Evolutionary conservation across 2,888 invertebrate genomes (phyloP), one percentile per base, ranked within the genome.

Genomic region (Troides oblongomaculatus): DNA sequence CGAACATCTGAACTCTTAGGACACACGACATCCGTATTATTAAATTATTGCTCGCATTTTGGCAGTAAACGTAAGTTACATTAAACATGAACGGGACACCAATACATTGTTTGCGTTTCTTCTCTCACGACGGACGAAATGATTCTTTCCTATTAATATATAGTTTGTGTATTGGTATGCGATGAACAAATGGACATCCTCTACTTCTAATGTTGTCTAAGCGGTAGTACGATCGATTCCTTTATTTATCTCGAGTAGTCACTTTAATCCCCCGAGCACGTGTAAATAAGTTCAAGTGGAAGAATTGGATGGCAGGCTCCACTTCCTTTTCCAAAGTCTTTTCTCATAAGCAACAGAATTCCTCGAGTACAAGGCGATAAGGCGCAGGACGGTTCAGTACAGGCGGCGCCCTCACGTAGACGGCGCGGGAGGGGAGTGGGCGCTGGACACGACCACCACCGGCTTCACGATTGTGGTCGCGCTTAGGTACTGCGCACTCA

Each of bases 401-500:
- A 64, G 73, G 71, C 53, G 71, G 62, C 72, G 66, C 43, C 69
- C 75, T 78, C 79, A 80, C 75, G 78, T 74, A 75, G 75, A 72
- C 61, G 77, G 76, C 62, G 74, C 72, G 71, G 77, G 75, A n/a
- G 78, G 78, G 59, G 81, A 75, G 75, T 77, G 82, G 46, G 86
- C 79, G 72, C 81, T 78, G 39, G 85, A 84, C 71, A 95, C 95
- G 70, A 96, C 95, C 66, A 95, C 95, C 61, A 95, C 94, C 1
- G 95, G 95, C 83, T 95, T 95, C 63, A 95, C 94, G 71, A 95
- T 89, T 71, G 94, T 90, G 62, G 94, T 90, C 46, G 94, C 90
- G 81, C 94, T 93, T 71, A 94, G 88, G 86, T 95, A 95, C 88
- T 95, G 95, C 74, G 95, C 94, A 85, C 94, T 94, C 73, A 95